Conservation (phyloP, 2,888 invertebrate species). For the Scelioninae gen. 1 region DNA sequence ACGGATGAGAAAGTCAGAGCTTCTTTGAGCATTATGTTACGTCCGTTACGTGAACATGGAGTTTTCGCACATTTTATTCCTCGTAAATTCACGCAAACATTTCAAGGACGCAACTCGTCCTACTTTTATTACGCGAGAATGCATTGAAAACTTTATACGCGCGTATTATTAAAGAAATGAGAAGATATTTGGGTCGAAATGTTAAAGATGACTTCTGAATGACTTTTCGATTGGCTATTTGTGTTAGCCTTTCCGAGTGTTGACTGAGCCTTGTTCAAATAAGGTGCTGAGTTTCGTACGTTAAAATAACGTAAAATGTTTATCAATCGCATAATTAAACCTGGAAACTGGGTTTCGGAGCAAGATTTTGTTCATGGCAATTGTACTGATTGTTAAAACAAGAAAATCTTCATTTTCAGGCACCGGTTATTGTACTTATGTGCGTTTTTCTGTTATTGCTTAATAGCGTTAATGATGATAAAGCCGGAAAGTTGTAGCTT, state of each 20-base stretch:
- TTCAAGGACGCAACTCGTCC: conserved; percentile 37
- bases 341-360: not conserved
- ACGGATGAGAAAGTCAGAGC: conserved; percentile 13
- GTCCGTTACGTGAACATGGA: conserved; percentile 23
- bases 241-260: too few species aligned
- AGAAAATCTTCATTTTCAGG: too few species aligned
- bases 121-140: conserved; percentile 13
- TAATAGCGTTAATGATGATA: not conserved
- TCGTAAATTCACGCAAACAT: conserved; percentile 18
- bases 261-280: not conserved
- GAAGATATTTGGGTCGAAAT: not conserved
- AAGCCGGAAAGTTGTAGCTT: not conserved
- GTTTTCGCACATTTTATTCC: conserved; percentile 39
- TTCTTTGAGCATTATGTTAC: conserved; percentile 37
- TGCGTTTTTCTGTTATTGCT: not conserved
- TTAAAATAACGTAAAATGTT: not conserved
- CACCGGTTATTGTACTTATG: not conserved
- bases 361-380: not conserved
- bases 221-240: not conserved
- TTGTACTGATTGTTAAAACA: too few species aligned
- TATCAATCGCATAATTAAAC: not conserved
- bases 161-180: conserved; percentile 18
- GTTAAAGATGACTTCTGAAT: conserved; percentile 4
- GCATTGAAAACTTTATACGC: conserved; percentile 19
- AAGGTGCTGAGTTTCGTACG: not conserved